These are phyloP conservation scores for Bubo bubo DNA, from an alignment of 2,113 vertebrate species.

Conservation along the genomic window DNA sequence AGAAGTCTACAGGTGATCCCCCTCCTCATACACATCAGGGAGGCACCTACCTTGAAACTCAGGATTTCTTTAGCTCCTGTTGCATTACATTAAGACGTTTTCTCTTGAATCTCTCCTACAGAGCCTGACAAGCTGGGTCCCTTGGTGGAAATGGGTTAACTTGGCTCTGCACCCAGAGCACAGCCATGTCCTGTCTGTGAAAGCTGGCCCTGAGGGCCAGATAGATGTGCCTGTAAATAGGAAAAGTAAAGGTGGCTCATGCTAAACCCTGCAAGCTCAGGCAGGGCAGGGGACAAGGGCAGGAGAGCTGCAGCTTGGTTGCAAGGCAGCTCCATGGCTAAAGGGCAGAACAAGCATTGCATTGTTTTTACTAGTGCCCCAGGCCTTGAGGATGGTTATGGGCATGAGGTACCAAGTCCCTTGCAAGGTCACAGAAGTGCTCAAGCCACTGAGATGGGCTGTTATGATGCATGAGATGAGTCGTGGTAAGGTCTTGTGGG, in stretches of 20 bases:
- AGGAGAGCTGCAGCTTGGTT: not conserved
- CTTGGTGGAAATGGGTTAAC: rapidly evolving
- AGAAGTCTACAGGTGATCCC: too few relatives aligned
- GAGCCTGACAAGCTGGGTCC: not conserved
- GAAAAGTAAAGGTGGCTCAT: not conserved
- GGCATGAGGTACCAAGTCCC: not conserved
- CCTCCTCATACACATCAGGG: not conserved
- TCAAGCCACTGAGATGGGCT: not conserved
- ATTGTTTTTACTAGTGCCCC: not conserved
- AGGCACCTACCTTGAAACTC: not conserved
- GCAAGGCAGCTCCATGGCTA: rapidly evolving
- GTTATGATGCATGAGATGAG: rapidly evolving
- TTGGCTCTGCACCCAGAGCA: not conserved
- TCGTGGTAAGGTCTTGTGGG: not conserved
- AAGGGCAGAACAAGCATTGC: not conserved
- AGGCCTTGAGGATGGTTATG: not conserved
- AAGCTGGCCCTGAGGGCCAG: not conserved
- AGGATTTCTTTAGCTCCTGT: not conserved
- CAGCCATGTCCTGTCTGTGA: not conserved
- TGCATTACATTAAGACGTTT: not conserved
- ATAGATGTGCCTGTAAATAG: not conserved
- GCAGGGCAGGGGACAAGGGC: not conserved
- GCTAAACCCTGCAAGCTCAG: not conserved
- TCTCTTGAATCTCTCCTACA: not conserved
- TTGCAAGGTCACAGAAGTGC: not conserved